Evolutionary conservation across 2,888 invertebrate genomes (phyloP), one percentile per base, ranked within the genome.

Genomic region (Nomada ferruginata): DNA sequence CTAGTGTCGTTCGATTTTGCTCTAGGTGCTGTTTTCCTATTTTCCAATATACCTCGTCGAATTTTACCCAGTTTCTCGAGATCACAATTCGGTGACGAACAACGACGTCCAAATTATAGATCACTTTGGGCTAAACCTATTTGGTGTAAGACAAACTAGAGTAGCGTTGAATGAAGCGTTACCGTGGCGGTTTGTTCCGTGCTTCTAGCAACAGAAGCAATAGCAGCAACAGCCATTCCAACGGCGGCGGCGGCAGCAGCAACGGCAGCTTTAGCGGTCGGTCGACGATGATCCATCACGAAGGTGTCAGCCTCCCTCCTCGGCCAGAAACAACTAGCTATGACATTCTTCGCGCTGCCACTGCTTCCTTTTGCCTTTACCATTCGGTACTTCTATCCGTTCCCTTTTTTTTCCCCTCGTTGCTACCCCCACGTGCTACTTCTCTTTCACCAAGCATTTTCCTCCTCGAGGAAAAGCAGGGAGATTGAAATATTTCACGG

Each of bases 271-370:
- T 89, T 88, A 91, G 91, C 92, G 91, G 90, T 83, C 78, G 78
- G 82, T 89, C 91, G 90, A 85, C 86, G 90, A 88, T 89, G 90
- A 94, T 94, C 93, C 93, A 94, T 93, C 93, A 93, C 91, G 85
- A 88, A 91, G 90, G 91, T 93, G 93, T 92, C 93, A 93, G 90
- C 87, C 90, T 91, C 91, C 90, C 90, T 89, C 89, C 87, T 89
- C 85, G 87, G 86, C 88, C 88, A 92, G 92, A 92, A 93, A 92
- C 92, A 92, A 92, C 93, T 92, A 92, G 90, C 92, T 93, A 92
- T 92, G 91, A 93, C 92, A 92, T 93, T 93, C 91, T 91, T 91
- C 89, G 90, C 90, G 90, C 90, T 92, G 91, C 91, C 89, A 89
- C 89, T 84, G 91, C 91, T 90, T 91, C 89, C 89, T 89, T 87